Evolutionary conservation across 1,140 invertebrate genomes (phyloP).

Genomic region (Hypsibius dujardini): DNA sequence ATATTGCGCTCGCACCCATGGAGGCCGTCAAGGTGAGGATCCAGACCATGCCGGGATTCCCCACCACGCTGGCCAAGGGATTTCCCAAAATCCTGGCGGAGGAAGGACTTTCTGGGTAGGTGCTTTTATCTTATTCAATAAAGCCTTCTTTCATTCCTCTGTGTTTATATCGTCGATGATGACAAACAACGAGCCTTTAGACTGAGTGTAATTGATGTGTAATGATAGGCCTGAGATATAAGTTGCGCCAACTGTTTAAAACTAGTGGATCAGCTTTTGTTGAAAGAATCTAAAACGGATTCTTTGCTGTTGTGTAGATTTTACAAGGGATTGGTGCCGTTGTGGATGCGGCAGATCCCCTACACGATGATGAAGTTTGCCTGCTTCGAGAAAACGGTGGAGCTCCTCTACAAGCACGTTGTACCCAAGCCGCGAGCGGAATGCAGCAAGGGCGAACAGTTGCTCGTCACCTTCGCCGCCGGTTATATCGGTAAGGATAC

Average conservation of each 20-base stretch:
- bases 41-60: slow-evolving; percentile 88
- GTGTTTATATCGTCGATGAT: slow-evolving; percentile 23
- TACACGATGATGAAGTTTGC: slow-evolving; percentile 99
- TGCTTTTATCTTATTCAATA: slow-evolving; percentile 19
- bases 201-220: slow-evolving; percentile 33
- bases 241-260: no score
- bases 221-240: slow-evolving; percentile 5
- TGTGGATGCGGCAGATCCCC: slow-evolving; percentile 96
- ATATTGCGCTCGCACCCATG: slow-evolving; percentile 90
- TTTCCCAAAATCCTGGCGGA: slow-evolving; percentile 54
- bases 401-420: slow-evolving; percentile 69
- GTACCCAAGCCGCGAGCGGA: slow-evolving; percentile 86
- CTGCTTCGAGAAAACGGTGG: slow-evolving; percentile 94
- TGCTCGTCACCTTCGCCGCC: slow-evolving; percentile 87
- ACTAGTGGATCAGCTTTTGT: no score
- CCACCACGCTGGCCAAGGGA: slow-evolving; percentile 67
- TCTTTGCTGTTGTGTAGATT: slow-evolving; percentile 40
- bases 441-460: slow-evolving; percentile 80
- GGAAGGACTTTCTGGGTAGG: slow-evolving; percentile 39
- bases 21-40: slow-evolving; percentile 95
- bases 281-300: no score
- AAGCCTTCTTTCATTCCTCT: slow-evolving; percentile 16
- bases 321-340: slow-evolving; percentile 84
- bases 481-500: slow-evolving; percentile 66
- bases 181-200: slow-evolving; percentile 51